Evolutionary conservation across 2,888 invertebrate species (phyloP).

Genomic region (Alsophila aescularia): DNA sequence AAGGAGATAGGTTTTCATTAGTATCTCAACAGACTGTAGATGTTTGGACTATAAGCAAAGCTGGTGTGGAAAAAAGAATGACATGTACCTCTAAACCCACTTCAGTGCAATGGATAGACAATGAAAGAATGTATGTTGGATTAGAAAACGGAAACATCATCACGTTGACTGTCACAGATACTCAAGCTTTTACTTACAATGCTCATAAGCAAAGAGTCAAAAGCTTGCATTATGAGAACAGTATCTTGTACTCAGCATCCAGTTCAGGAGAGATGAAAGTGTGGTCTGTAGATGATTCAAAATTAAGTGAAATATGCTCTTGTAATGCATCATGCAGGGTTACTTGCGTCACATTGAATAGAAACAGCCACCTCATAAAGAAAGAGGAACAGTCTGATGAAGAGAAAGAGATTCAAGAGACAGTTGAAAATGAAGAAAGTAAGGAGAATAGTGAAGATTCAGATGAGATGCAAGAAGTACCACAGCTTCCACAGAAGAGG

Average conservation of each 20-base stretch:
- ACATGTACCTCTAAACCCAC: slow-evolving; percentile 88
- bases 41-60: slow-evolving; percentile 92
- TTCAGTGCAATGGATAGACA: slow-evolving; percentile 87
- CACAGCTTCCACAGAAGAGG: slow-evolving; percentile 50
- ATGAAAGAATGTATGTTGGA: slow-evolving; percentile 87
- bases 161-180: slow-evolving; percentile 82
- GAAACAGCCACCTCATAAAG: slow-evolving; percentile 68
- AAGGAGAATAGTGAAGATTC: slow-evolving; percentile 52
- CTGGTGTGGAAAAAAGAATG: slow-evolving; percentile 88
- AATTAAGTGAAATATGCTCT: slow-evolving; percentile 81
- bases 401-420: slow-evolving; percentile 41
- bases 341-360: slow-evolving; percentile 88
- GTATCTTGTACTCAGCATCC: slow-evolving; percentile 88
- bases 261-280: slow-evolving; percentile 92
- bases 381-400: slow-evolving; percentile 64
- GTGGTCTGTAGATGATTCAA: slow-evolving; percentile 81
- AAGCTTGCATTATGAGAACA: slow-evolving; percentile 83
- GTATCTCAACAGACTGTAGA: slow-evolving; percentile 89
- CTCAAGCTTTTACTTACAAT: slow-evolving; percentile 70
- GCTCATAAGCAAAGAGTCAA: slow-evolving; percentile 89
- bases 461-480: slow-evolving; percentile 46
- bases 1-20: slow-evolving; percentile 90
- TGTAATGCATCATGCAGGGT: slow-evolving; percentile 89
- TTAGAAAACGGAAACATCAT: slow-evolving; percentile 89
- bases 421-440: slow-evolving; percentile 39